phyloP scores from a whole-genome alignment of 2,797 vertebrate genomes.

The Microctenopoma lineatum region DNA sequence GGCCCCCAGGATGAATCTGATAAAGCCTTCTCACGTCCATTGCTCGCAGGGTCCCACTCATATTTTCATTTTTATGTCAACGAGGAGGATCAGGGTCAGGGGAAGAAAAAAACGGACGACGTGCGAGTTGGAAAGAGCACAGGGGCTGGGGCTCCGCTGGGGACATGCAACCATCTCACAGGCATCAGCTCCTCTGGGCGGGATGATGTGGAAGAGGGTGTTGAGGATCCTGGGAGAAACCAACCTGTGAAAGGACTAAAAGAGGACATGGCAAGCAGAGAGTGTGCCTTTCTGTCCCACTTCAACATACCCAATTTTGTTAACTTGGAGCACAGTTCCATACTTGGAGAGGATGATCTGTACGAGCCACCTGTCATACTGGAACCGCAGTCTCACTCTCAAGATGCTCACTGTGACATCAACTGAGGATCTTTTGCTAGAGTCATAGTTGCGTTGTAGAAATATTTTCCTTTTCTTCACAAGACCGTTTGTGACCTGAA shows the following conservation, averaged over 20 bases:
- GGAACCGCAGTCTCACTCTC: constrained; percentile 77
- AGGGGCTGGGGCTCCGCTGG: not conserved
- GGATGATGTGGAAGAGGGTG: constrained; percentile 54
- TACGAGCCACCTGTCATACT: constrained; percentile 83
- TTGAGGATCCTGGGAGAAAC: constrained; percentile 24
- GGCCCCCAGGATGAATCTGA: constrained; percentile 72
- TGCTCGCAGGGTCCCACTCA: constrained; percentile 82
- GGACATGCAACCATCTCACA: not conserved
- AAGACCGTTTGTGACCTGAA: constrained; percentile 4
- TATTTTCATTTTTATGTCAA: constrained; percentile 90
- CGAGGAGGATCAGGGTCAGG: constrained; percentile 79
- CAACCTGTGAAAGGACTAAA: constrained; percentile 54
- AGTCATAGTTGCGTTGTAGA: not conserved
- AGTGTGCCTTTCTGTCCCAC: constrained; percentile 81
- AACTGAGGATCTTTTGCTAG: constrained; percentile 58
- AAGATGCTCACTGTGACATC: constrained; percentile 65
- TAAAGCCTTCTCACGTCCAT: constrained; percentile 83
- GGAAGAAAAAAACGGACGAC: constrained; percentile 62
- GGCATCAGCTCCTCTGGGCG: constrained; percentile 22
- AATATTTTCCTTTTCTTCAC: constrained; percentile 12
- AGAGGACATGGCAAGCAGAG: constrained; percentile 72
- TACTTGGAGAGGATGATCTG: constrained; percentile 87
- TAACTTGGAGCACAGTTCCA: constrained; percentile 87
- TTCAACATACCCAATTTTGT: constrained; percentile 94
- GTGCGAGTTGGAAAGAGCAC: constrained; percentile 54